phyloP scores from a whole-genome alignment of 2,797 vertebrate species.

The Arnoldichthys spilopterus region DNA sequence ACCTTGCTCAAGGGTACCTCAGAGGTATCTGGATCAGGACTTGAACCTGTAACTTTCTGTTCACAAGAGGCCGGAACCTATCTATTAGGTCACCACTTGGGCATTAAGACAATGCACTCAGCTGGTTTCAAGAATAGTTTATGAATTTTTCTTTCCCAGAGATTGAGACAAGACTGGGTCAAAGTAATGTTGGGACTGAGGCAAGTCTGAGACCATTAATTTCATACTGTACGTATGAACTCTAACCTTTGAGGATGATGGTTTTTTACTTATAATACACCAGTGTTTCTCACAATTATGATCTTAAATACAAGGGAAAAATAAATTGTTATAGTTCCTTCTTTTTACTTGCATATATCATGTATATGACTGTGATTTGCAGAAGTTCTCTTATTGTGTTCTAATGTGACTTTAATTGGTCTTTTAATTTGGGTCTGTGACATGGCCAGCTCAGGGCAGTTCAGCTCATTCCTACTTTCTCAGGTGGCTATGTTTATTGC shows the following conservation, averaged over 20 bases:
- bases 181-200: neutral
- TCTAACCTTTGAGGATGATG: neutral
- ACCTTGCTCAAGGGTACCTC: too few relatives aligned
- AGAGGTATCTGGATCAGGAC: too few relatives aligned
- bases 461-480: slow-evolving; percentile 60
- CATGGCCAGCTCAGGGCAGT: slow-evolving; percentile 46
- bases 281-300: neutral
- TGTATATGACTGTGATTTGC: slow-evolving; percentile 24
- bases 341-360: slow-evolving; percentile 5
- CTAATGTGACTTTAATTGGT: slow-evolving; percentile 60
- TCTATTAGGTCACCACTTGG: too few relatives aligned
- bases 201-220: neutral
- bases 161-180: neutral
- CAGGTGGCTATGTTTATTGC: slow-evolving; percentile 79
- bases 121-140: neutral
- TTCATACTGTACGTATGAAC: too few relatives aligned
- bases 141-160: neutral
- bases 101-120: neutral
- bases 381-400: slow-evolving; percentile 43
- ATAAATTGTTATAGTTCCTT: slow-evolving; percentile 11
- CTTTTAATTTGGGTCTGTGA: slow-evolving; percentile 53
- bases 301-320: neutral
- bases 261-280: neutral
- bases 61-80: too few relatives aligned
- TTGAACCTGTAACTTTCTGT: too few relatives aligned